Conservation (phyloP, 2,113 vertebrate genomes). For the Isichthys henryi region DNA sequence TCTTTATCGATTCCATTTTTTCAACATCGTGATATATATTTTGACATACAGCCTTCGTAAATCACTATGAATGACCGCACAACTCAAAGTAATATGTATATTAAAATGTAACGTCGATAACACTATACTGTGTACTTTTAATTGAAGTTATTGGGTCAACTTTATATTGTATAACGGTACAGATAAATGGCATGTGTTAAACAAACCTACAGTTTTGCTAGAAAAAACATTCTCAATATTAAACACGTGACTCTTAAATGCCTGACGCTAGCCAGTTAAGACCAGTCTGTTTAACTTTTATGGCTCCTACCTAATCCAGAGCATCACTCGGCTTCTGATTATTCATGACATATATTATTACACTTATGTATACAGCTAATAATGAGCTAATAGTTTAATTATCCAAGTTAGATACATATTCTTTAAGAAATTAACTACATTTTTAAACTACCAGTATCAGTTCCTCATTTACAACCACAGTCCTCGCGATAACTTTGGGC, state of each 20-base stretch:
- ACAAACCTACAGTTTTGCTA: background rate
- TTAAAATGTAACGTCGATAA: background rate
- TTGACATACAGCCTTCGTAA: background rate
- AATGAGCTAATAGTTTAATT: background rate
- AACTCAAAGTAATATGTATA: background rate
- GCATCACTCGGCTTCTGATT: background rate
- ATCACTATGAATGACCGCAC: background rate
- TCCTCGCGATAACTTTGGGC: conserved; percentile 28
- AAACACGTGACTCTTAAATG: background rate
- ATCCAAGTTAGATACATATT: background rate
- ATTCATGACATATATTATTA: background rate
- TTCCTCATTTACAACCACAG: conserved; percentile 9
- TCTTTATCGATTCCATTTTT: background rate
- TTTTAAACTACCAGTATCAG: background rate
- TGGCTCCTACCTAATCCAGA: background rate
- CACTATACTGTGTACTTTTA: background rate
- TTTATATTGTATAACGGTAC: background rate
- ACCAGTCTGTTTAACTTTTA: background rate
- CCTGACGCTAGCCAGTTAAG: background rate
- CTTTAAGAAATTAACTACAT: background rate
- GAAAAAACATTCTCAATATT: background rate
- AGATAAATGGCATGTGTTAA: background rate
- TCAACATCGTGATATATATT: background rate
- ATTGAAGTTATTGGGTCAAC: background rate
- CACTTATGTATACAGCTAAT: background rate